Conservation (phyloP, 2,113 vertebrate species). For the Lampris megalopsis region DNA sequence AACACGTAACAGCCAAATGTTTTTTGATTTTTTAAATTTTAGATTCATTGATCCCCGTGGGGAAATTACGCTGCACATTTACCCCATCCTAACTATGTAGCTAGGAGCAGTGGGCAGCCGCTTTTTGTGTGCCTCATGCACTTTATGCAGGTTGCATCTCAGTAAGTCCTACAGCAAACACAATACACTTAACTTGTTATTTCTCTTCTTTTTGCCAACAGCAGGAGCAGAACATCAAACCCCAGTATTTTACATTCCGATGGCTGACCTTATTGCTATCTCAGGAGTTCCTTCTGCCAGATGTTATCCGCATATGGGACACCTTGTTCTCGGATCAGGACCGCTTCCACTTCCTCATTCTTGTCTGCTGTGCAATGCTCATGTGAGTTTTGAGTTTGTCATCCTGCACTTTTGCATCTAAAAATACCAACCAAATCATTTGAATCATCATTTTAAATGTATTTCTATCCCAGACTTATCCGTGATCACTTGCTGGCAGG, state of each 20-base stretch:
- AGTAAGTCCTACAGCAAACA: background rate
- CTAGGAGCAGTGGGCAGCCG: too few species aligned
- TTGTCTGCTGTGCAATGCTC: conserved; percentile 97
- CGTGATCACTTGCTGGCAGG: conserved; percentile 91
- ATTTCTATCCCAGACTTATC: conserved; percentile 85
- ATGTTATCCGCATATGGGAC: conserved; percentile 99
- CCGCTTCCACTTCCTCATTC: conserved; percentile 95
- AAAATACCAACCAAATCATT: background rate
- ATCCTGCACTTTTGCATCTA: background rate
- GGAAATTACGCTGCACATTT: too few species aligned
- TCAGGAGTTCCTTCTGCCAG: conserved; percentile 96
- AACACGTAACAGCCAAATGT: too few species aligned
- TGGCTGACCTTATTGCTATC: conserved; percentile 96
- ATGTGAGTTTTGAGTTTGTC: conserved; percentile 82
- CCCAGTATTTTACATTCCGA: conserved; percentile 98
- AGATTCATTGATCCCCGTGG: too few species aligned
- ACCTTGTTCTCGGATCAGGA: conserved; percentile 92
- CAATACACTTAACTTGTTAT: background rate
- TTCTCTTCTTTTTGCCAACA: conserved; percentile 58
- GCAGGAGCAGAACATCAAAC: conserved; percentile 99
- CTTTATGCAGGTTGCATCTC: too few species aligned
- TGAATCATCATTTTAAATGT: background rate
- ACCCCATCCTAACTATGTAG: too few species aligned
- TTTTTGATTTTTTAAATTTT: too few species aligned
- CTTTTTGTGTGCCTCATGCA: background rate